phyloP scores from a whole-genome alignment of 2,113 vertebrate genomes.

The Chaenocephalus aceratus region DNA sequence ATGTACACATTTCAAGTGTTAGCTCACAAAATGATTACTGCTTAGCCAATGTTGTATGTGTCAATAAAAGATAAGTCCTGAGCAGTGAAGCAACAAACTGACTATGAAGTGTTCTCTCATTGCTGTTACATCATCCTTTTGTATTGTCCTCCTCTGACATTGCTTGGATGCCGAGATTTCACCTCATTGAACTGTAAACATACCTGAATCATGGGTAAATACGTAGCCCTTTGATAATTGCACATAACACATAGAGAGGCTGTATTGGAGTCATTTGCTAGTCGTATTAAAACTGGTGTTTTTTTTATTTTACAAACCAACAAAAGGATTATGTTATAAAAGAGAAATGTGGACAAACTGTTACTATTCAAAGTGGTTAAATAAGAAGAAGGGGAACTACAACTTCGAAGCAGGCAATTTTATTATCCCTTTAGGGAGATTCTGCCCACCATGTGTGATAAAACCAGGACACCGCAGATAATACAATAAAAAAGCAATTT shows the following conservation, averaged over 20 bases:
- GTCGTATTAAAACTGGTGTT: neutral
- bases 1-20: slow-evolving; percentile 39
- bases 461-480: slow-evolving; percentile 60
- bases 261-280: too few relatives aligned
- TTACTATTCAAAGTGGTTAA: slow-evolving; percentile 42
- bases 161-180: slow-evolving; percentile 34
- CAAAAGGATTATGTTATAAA: neutral
- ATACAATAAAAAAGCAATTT: slow-evolving; percentile 66
- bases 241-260: too few relatives aligned
- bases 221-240: slow-evolving; percentile 48
- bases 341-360: slow-evolving; percentile 26
- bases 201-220: slow-evolving; percentile 57
- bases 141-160: slow-evolving; percentile 46
- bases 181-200: slow-evolving; percentile 31
- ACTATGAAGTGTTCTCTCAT: slow-evolving; percentile 52
- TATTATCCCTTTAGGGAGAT: slow-evolving; percentile 58
- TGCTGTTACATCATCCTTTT: slow-evolving; percentile 23
- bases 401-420: slow-evolving; percentile 44
- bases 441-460: slow-evolving; percentile 57
- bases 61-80: slow-evolving; percentile 52
- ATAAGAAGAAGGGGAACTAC: slow-evolving; percentile 42
- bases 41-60: slow-evolving; percentile 52
- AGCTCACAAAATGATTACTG: slow-evolving; percentile 59
- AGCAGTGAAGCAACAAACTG: slow-evolving; percentile 46
- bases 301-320: slow-evolving; percentile 21